Conservation (phyloP, 2,113 vertebrate species). For the Mustela lutreola region DNA sequence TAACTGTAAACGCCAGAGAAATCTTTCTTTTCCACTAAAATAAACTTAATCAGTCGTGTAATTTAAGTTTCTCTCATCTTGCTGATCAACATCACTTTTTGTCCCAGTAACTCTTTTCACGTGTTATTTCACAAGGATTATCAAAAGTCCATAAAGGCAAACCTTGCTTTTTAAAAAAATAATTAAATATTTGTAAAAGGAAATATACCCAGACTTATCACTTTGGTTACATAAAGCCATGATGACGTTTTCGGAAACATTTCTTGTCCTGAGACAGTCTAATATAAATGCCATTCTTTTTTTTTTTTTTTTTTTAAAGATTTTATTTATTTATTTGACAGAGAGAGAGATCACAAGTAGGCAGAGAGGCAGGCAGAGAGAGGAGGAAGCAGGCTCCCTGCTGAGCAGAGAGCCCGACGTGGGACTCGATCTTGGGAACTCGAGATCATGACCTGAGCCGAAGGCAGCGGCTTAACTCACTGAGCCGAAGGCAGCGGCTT, state of each 20-base stretch:
- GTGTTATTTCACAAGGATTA: conserved; percentile 52
- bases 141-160: conserved; percentile 33
- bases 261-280: background rate
- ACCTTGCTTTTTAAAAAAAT: background rate
- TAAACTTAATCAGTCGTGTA: background rate
- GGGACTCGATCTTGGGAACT: too few species aligned
- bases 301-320: too few species aligned
- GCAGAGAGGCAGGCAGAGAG: too few species aligned
- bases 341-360: too few species aligned
- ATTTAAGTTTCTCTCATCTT: background rate
- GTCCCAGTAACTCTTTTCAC: background rate
- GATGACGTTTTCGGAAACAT: background rate
- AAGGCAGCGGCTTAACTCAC: too few species aligned
- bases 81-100: background rate
- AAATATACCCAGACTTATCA: conserved; percentile 26
- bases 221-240: background rate
- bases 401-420: too few species aligned
- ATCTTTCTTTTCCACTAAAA: background rate
- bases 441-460: too few species aligned
- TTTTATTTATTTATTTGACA: too few species aligned
- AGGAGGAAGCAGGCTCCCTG: too few species aligned
- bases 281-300: background rate
- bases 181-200: background rate
- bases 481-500: too few species aligned
- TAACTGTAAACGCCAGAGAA: conserved; percentile 8